Evolutionary conservation across 2,113 vertebrate species (phyloP), one percentile per base, ranked within the genome.

Genomic region (Rana temporaria): DNA sequence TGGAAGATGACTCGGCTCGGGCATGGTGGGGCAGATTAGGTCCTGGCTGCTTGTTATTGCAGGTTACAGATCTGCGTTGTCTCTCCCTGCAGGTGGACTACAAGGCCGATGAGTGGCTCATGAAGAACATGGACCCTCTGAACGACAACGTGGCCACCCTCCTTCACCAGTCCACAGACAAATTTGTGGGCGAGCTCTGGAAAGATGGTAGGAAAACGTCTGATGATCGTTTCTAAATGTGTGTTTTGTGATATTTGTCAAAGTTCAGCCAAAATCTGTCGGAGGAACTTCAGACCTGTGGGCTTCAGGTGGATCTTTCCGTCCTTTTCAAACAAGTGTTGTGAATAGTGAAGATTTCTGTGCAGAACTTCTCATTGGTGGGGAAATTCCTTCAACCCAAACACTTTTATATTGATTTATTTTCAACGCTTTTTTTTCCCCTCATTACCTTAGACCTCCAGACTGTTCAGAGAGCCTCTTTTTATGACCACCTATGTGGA

Each of bases 91-190:
- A 99, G 98, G 98, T 99, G 85, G 98, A 99, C 87, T 99, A 99
- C 87, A 99, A 99, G 84, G 96, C 98, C 0, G 98, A 99, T 0
- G 98, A 99, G 89, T 99, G 98, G 98, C 86, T 99, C 70, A 98
- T 99, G 97, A 99, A 99, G 94, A 99, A 99, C 88, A 99, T 99
- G 98, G 98, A 99, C 81, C 98, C 98, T 0, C 92, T 99, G 82
- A 99, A 99, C 0, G 98, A 99, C 92, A 99, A 99, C 0, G 98
- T 99, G 88, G 97, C 98, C 67, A 97, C 97, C 0, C 95, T 99
- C 6, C 91, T 99, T 79, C 96, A 99, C 88, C 98, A 99, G 90
- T 99, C 98, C 0, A 96, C 96, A 0, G 98, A 99, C 87, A 98
- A 96, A 84, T 99, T 99, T 84, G 96, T 99, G 59, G 95, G 94